A percentile compares a stretch with the other conserved stretches of the same genome.
These are phyloP conservation scores for Hoplodrina ambigua DNA, from an alignment of 2,888 invertebrate genomes.

Conservation along the genomic window DNA sequence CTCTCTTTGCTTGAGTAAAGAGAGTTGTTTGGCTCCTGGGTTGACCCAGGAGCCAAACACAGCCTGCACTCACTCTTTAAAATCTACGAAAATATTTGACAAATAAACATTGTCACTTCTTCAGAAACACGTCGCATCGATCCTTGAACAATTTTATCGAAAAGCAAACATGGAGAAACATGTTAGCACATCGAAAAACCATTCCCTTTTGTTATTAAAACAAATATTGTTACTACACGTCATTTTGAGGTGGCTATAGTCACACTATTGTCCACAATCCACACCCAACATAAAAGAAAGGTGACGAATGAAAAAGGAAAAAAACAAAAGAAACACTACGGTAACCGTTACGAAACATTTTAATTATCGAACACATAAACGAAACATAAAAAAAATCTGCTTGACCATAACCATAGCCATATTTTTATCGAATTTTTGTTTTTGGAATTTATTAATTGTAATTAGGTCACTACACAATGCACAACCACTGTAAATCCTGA, in stretches of 20 bases:
- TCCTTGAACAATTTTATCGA: slow-evolving; percentile 50
- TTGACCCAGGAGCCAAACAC: background rate
- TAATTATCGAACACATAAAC: no score
- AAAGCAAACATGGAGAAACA: slow-evolving; percentile 45
- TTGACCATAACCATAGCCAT: no score
- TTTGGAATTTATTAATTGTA: no score
- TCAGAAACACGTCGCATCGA: slow-evolving; percentile 36
- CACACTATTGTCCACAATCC: background rate
- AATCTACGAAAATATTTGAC: background rate
- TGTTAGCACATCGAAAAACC: slow-evolving; percentile 28
- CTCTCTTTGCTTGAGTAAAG: background rate
- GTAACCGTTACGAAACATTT: no score
- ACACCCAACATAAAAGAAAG: slow-evolving; percentile 35
- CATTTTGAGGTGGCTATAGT: slow-evolving; percentile 19
- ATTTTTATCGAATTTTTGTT: no score
- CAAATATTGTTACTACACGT: slow-evolving; percentile 44
- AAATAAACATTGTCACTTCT: slow-evolving; percentile 29
- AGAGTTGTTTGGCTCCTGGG: no score
- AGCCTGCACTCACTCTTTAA: background rate
- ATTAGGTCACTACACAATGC: no score
- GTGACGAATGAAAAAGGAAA: slow-evolving; percentile 26
- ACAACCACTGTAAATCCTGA: no score
- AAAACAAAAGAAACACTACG: no score
- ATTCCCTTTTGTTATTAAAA: slow-evolving; percentile 33
- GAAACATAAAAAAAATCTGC: no score